A percentile compares a stretch with the other conserved stretches of the same genome.
These are phyloP conservation scores for Diplodus sargus DNA, from an alignment of 2,797 vertebrate genomes.

Conservation along the genomic window DNA sequence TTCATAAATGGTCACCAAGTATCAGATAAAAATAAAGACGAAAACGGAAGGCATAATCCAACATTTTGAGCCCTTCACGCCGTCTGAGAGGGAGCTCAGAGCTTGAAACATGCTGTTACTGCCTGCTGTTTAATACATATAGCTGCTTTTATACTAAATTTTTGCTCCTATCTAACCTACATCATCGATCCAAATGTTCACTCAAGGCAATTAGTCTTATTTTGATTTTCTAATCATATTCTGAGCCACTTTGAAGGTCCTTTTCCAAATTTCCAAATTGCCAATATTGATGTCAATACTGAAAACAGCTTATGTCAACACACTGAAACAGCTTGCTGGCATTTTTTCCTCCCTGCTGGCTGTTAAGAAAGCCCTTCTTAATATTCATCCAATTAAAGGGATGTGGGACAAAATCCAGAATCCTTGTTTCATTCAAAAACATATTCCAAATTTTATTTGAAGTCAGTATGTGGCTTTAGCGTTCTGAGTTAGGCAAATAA, in stretches of 20 bases:
- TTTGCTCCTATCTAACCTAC: not conserved
- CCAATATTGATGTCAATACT: no score
- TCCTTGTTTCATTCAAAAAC: not conserved
- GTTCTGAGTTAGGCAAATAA: not conserved
- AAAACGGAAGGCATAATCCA: not conserved
- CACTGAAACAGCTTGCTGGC: not conserved
- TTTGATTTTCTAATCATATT: not conserved
- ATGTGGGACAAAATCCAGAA: not conserved
- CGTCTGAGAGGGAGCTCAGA: no score
- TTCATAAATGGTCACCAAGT: not conserved
- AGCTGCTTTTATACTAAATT: not conserved
- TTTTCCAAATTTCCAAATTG: not conserved
- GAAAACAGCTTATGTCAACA: not conserved
- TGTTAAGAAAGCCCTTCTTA: not conserved
- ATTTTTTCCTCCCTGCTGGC: not conserved
- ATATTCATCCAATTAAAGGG: not conserved
- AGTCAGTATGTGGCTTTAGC: not conserved
- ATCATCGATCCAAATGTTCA: not conserved
- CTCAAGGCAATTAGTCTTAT: not conserved
- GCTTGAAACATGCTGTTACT: no score
- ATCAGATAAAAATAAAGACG: not conserved
- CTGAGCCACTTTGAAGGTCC: not conserved
- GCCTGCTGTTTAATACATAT: not conserved
- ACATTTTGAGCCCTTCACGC: not conserved
- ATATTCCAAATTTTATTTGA: not conserved